These are phyloP conservation scores for Natator depressus DNA, from an alignment of 2,113 vertebrate species.

Conservation along the genomic window DNA sequence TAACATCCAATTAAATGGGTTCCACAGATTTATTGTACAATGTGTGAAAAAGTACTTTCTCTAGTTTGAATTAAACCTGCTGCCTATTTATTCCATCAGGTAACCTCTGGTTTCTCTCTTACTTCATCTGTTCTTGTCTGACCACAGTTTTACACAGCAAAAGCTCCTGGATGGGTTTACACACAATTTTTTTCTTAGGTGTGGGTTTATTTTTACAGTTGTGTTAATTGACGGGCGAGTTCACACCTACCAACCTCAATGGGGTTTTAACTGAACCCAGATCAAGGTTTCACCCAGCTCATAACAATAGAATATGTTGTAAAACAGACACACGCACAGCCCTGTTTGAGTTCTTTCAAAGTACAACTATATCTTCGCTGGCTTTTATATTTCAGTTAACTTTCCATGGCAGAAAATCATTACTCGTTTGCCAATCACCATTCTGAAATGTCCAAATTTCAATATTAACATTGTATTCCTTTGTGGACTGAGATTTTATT, in stretches of 20 bases:
- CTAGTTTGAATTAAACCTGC: neutral
- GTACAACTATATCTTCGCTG: neutral
- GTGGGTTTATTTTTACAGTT: neutral
- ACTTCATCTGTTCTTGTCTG: too few species aligned
- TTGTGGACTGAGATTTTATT: slow-evolving; percentile 61
- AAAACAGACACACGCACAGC: neutral
- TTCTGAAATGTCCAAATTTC: slow-evolving; percentile 53
- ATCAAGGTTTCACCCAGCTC: neutral
- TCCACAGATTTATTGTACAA: neutral
- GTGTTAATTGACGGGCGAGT: neutral
- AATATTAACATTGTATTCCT: slow-evolving; percentile 55
- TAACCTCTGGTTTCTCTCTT: neutral
- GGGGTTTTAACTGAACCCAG: neutral
- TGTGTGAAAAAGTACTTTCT: neutral
- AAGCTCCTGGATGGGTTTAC: neutral
- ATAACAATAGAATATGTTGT: neutral
- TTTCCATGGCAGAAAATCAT: slow-evolving; percentile 28
- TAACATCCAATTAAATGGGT: neutral
- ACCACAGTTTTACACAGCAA: neutral
- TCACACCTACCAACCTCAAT: neutral
- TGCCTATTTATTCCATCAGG: neutral
- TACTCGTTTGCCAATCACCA: slow-evolving; percentile 7
- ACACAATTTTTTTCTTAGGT: neutral
- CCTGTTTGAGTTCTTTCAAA: neutral
- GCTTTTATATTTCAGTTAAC: slow-evolving; percentile 17